Evolutionary conservation across 2,888 invertebrate genomes (phyloP).

Genomic region (Leptinotarsa peninsularis): DNA sequence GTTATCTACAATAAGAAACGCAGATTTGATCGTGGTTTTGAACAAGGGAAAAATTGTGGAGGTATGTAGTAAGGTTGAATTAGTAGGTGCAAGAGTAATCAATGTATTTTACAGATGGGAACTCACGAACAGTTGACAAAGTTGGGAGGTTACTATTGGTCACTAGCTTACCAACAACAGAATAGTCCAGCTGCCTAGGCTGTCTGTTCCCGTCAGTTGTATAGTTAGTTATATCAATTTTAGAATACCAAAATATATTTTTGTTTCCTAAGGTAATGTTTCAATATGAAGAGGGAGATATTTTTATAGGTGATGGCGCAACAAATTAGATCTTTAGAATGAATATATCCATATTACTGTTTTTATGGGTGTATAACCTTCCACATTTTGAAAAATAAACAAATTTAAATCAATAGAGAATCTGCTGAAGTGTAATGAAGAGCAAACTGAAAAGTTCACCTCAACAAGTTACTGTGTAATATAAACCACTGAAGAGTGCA

Average conservation of each 20-base stretch:
- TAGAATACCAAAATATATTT: neutral
- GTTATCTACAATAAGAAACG: conserved; percentile 90
- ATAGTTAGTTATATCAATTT: neutral
- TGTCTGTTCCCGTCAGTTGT: conserved; percentile 5
- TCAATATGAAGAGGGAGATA: too few relatives aligned
- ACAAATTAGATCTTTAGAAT: too few relatives aligned
- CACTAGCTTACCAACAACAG: conserved; percentile 80
- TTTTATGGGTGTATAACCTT: too few relatives aligned
- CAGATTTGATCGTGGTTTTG: conserved; percentile 92
- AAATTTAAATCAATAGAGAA: too few relatives aligned
- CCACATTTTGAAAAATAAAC: too few relatives aligned
- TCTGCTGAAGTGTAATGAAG: too few relatives aligned
- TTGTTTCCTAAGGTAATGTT: neutral
- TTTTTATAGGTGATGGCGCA: too few relatives aligned
- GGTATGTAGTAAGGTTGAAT: conserved; percentile 67
- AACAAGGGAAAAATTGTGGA: conserved; percentile 86
- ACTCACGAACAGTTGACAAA: conserved; percentile 83
- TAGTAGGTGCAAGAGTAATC: neutral
- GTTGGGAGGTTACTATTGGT: conserved; percentile 86
- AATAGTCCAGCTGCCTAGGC: conserved; percentile 50
- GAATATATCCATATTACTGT: too few relatives aligned
- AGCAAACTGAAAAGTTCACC: too few relatives aligned
- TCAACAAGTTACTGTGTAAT: too few relatives aligned
- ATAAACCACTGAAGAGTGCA: too few relatives aligned
- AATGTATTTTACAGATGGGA: conserved; percentile 76